A percentile compares a stretch with the other conserved stretches of the same genome.
phyloP scores from a whole-genome alignment of 1,140 invertebrate species.

The Drosophila leontia region DNA sequence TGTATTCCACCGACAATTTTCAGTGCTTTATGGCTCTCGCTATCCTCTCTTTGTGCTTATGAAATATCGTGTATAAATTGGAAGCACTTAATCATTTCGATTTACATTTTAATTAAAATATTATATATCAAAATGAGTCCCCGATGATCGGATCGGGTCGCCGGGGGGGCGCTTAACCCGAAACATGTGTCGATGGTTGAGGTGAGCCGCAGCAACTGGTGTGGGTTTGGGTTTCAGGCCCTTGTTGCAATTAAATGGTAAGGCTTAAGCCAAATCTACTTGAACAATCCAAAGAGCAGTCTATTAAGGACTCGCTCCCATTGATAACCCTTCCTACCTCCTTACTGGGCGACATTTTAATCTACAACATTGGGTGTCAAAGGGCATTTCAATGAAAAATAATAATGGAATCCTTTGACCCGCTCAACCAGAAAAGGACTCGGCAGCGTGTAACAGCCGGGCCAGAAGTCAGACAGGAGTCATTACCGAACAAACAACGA shows the following conservation, averaged over 20 bases:
- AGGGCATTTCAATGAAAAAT: constrained; percentile 69
- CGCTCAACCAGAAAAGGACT: constrained; percentile 31
- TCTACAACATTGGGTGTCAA: constrained; percentile 51
- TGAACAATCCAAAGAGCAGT: neutral
- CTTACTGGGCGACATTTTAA: constrained; percentile 31
- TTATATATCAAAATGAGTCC: constrained; percentile 73
- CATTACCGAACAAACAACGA: constrained; percentile 65
- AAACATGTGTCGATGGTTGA: constrained; percentile 41
- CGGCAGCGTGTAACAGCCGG: constrained; percentile 13
- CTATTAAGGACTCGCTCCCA: constrained; percentile 1
- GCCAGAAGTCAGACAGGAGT: constrained; percentile 59
- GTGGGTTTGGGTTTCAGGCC: neutral
- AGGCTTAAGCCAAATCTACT: constrained; percentile 1
- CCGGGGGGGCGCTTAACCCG: constrained; percentile 42
- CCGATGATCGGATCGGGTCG: constrained; percentile 39
- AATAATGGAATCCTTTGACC: constrained; percentile 63
- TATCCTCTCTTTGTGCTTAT: constrained; percentile 50
- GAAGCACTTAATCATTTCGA: constrained; percentile 80
- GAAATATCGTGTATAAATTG: constrained; percentile 82
- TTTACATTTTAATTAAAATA: constrained; percentile 84
- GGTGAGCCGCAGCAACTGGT: constrained; percentile 20
- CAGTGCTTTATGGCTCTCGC: constrained; percentile 70
- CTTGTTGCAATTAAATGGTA: constrained; percentile 1
- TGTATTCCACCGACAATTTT: constrained; percentile 80
- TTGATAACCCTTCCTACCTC: neutral